Evolutionary conservation across 2,888 invertebrate genomes (phyloP), one percentile per base, ranked within the genome.

Genomic region (Apodemia duryi): DNA sequence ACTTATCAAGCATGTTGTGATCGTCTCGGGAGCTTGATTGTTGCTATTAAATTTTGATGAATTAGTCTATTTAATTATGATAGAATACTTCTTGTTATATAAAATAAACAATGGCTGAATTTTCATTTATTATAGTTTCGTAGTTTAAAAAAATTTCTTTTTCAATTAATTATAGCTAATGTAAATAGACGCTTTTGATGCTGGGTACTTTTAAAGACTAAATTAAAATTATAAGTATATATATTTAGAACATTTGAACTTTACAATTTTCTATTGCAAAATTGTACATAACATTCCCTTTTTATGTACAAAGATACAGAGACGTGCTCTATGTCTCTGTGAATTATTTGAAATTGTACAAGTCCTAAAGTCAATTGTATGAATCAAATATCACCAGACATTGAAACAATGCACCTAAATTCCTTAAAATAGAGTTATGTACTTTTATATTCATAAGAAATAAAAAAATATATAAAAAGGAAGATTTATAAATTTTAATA

Each of bases 401-500:
- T 32, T 38, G 60, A 49, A 60, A 49, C 60, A 61, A 64, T 57
- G 49, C 61, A 64, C 60, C 61, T 60, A 61, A 64, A 61, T 49
- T 28, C 60, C 46, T 64, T 60, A 61, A 61, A 60, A 60, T 61
- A 49, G 43, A 68, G 64, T 64, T 38, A 7, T 38, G 38, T 38
- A 60, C 46, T 61, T 64, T 64, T 64, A 64, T 64, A 64, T 49
- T 64, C 64, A 10, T 64, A 64, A 61, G 49, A 64, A 61, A 49
- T 64, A 35, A 49, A 38, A 61, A 60, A 60, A 43, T 43, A 43
- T 63, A 54, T 65, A 65, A 66, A 46, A 66, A 35, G 46, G 43
- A 51, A 76, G 77, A 72, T 70, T 72, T 38, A 38, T 38, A 38
- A 38, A 38, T 38, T 38, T 38, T 38, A 38, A 38, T 38, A 38